A percentile compares a stretch with the other conserved stretches of the same genome.
Evolutionary conservation across 2,113 vertebrate species (phyloP).

Genomic region (Cavia aperea): DNA sequence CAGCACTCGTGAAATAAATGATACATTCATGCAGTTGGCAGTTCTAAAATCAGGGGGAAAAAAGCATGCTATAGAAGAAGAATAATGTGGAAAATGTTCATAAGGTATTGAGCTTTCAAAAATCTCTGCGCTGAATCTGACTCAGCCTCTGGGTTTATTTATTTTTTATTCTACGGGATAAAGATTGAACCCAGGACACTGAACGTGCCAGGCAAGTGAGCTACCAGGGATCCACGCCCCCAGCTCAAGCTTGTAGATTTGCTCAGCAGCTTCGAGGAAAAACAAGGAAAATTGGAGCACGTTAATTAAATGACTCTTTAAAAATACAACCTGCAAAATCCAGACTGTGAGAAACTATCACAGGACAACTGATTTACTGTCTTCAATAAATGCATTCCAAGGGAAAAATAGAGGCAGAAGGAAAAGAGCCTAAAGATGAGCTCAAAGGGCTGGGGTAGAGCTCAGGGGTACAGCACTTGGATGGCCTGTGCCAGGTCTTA

Average conservation of each 20-base stretch:
- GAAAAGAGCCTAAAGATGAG: not conserved
- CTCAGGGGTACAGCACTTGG: not conserved
- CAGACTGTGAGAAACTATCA: conserved; percentile 25
- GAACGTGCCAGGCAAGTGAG: not conserved
- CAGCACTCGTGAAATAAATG: not conserved
- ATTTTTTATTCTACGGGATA: not conserved
- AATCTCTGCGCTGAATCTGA: not conserved
- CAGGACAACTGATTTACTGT: not conserved
- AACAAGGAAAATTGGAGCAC: not conserved
- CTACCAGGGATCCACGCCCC: not conserved
- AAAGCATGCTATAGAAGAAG: not conserved
- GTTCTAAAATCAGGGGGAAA: not conserved
- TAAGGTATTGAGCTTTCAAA: not conserved
- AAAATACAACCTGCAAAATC: not conserved
- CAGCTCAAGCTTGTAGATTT: not conserved
- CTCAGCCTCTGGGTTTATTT: not conserved
- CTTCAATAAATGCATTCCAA: conserved; percentile 8
- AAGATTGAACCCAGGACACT: not conserved
- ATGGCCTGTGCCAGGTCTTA: not conserved
- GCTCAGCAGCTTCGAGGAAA: not conserved
- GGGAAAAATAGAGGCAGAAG: not conserved
- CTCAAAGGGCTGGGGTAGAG: not conserved
- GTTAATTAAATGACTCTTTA: not conserved
- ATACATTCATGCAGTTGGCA: not conserved
- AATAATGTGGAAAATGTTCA: not conserved